Evolutionary conservation across 2,797 vertebrate genomes (phyloP).

Genomic region (Rhyacichthys aspro): DNA sequence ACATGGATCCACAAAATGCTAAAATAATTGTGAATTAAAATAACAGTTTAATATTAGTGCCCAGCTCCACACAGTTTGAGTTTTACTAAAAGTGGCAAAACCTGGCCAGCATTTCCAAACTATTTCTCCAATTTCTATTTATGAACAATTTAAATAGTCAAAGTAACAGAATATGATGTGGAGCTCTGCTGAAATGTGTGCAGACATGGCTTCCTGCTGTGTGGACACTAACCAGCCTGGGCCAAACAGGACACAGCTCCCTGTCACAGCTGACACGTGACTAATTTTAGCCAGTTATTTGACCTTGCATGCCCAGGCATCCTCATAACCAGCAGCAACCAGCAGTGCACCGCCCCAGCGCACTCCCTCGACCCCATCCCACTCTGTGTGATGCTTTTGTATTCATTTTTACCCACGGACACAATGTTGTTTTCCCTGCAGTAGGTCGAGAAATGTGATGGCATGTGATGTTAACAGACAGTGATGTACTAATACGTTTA

Average conservation of each 20-base stretch:
- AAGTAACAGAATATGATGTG: background rate
- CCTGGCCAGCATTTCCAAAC: background rate
- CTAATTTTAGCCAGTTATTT: constrained; percentile 58
- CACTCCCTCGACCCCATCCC: background rate
- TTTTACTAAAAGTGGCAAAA: too few relatives aligned
- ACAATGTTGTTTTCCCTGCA: background rate
- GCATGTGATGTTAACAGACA: background rate
- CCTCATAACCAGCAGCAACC: constrained; percentile 27
- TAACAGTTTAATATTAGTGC: too few relatives aligned
- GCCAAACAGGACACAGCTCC: constrained; percentile 28
- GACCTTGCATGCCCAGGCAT: constrained; percentile 50
- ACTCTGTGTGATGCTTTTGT: constrained; percentile 7
- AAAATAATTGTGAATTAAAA: too few relatives aligned
- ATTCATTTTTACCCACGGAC: constrained; percentile 12
- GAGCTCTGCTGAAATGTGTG: background rate
- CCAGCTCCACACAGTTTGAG: too few relatives aligned
- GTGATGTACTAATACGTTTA: background rate
- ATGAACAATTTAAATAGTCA: background rate
- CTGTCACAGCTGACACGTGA: constrained; percentile 54
- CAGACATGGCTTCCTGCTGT: constrained; percentile 27
- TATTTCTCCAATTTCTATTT: background rate
- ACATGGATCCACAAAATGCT: too few relatives aligned
- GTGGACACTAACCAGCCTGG: constrained; percentile 10
- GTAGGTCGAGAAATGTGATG: too few relatives aligned
- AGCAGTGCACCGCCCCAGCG: background rate